A percentile compares a stretch with the other conserved stretches of the same genome.
Evolutionary conservation across 2,113 vertebrate genomes (phyloP).

Genomic region (Stigmatopora argus): DNA sequence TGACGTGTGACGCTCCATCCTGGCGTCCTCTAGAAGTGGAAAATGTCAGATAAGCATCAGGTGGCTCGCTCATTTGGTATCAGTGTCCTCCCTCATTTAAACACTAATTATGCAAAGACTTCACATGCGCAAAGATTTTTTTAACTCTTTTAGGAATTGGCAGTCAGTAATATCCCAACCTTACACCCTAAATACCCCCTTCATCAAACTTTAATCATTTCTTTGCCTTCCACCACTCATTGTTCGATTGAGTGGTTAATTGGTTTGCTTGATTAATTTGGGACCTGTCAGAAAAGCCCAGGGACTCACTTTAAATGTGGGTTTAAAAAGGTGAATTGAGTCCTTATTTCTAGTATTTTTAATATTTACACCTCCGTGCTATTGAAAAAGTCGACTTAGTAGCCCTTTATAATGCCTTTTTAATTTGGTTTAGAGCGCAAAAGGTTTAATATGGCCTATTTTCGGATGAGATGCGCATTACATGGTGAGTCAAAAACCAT

Average conservation of each 20-base stretch:
- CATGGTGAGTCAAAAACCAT: too few relatives aligned
- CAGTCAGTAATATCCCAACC: neutral
- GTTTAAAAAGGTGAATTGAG: neutral
- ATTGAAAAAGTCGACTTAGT: neutral
- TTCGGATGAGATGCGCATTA: too few relatives aligned
- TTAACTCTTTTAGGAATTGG: neutral
- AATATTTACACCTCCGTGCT: neutral
- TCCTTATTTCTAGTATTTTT: neutral
- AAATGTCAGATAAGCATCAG: constrained; percentile 44
- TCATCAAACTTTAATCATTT: neutral
- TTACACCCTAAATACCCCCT: neutral
- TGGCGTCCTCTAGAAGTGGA: constrained; percentile 46
- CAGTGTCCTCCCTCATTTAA: constrained; percentile 5
- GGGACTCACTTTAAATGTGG: neutral
- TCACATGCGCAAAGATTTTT: neutral
- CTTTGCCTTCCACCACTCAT: neutral
- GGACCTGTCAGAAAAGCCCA: neutral
- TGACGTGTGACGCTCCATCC: constrained; percentile 52
- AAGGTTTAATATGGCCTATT: neutral
- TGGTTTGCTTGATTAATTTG: neutral
- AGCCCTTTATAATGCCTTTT: neutral
- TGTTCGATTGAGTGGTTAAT: neutral
- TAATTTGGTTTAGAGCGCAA: neutral
- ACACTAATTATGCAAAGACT: constrained; percentile 4
- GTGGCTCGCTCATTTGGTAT: constrained; percentile 40